phyloP scores from a whole-genome alignment of 92 coral and sea anemone genomes.

The Zoanthus sociatus region DNA sequence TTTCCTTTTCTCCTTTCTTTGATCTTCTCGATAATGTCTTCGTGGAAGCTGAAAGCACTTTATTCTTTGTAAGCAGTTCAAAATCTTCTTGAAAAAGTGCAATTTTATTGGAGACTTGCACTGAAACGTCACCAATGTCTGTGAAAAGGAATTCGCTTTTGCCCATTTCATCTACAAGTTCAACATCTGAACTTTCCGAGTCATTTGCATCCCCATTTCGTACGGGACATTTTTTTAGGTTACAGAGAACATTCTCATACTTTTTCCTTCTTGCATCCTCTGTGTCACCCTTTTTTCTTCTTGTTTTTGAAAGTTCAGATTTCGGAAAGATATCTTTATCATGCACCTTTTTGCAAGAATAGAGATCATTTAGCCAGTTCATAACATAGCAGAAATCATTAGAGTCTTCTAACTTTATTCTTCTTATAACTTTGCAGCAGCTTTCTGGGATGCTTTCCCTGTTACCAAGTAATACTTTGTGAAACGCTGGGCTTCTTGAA shows the following conservation, averaged over 20 bases:
- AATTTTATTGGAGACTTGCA: not conserved
- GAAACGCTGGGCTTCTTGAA: slow-evolving; percentile 76
- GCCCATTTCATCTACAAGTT: not conserved
- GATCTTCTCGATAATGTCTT: slow-evolving; percentile 9
- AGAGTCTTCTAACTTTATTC: slow-evolving; percentile 47
- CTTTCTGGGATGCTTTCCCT: slow-evolving; percentile 33
- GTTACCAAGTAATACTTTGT: slow-evolving; percentile 59
- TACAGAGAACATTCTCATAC: not conserved
- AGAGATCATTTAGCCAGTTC: slow-evolving; percentile 57
- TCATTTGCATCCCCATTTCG: slow-evolving; percentile 5
- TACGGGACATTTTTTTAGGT: not conserved
- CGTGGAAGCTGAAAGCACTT: not conserved
- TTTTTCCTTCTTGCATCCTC: no score
- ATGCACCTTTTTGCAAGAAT: slow-evolving; percentile 38
- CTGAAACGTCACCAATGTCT: slow-evolving; percentile 20
- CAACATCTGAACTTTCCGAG: slow-evolving; percentile 2
- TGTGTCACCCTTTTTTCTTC: not conserved
- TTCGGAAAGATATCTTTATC: slow-evolving; percentile 53
- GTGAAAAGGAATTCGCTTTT: slow-evolving; percentile 17
- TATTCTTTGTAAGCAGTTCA: not conserved
- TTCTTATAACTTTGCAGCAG: slow-evolving; percentile 2
- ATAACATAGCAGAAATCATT: slow-evolving; percentile 19
- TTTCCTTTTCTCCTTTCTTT: not conserved
- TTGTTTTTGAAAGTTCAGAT: slow-evolving; percentile 24
- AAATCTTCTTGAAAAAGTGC: slow-evolving; percentile 24